Base-by-base conservation (phyloP, 2,797 vertebrate genomes). In the Pelobates cultripes region DNA sequence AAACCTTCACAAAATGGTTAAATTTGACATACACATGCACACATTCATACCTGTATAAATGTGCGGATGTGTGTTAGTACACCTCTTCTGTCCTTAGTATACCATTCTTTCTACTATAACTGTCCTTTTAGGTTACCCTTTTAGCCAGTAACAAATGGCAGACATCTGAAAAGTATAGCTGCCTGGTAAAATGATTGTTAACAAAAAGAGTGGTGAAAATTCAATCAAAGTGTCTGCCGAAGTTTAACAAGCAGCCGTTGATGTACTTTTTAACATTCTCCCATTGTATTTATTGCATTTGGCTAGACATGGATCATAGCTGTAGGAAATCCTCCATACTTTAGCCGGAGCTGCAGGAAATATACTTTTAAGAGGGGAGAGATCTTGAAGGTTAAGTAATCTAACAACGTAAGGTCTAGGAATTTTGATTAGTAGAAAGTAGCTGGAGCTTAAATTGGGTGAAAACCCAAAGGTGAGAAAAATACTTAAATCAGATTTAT, bases 241-340 rank as follows among this genome's bases (percentile, higher is more conserved):
- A 57, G 61, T 17, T 64, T 60, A 64, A 64, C n/a, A 61, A 61
- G 61, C 17, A 28, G 61, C 10, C 57, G 5, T 5, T 61, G 12
- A 17, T 61, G 4, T 61, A n/a, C 5, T 51, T 51, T 51, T 3
- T 61, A 61, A 9, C 57, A 64, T 28, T 28, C 17, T 6, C 61
- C 2, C 7, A 28, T 64, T 64, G 10, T 28, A 7, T 64, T 64
- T 40, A 64, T 64, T 64, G 17, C 66, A 68, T 43, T 43, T 43
- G 66, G 66, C 42, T 43, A 68, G 66, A 68, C 66, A 68, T 43
- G 9, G 17, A 44, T 70, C 68, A 44, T 45, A 70, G 14, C 68
- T 70, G 43, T 45, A 41, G 67, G 67, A 69, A 69, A 69, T 69
- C 67, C 40, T 28, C 43, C 43, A 70, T 70, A 44, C 68, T 40